A percentile compares a stretch with the other conserved stretches of the same genome.
Evolutionary conservation across 2,888 invertebrate species (phyloP).

Genomic region (Dryadula phaetusa): DNA sequence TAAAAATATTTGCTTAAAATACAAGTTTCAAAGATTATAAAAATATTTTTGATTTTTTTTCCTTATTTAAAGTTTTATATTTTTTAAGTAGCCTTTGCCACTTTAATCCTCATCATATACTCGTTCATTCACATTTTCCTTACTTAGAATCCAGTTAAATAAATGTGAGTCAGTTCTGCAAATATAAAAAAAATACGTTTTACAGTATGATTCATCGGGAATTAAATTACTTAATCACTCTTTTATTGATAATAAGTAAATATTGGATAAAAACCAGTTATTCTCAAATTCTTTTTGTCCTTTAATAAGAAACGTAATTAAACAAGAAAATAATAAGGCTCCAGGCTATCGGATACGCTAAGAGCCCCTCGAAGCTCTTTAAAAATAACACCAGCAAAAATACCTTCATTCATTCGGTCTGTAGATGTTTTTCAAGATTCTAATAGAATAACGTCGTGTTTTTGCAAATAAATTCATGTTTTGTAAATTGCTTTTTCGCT

Average conservation of each 20-base stretch:
- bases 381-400: conserved; percentile 20
- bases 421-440: conserved; percentile 20
- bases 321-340: conserved; percentile 12
- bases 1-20: not conserved
- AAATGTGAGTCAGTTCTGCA: too few species aligned
- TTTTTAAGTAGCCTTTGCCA: too few species aligned
- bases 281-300: conserved; percentile 7
- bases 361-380: conserved; percentile 20
- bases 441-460: conserved; percentile 18
- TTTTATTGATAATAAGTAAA: not conserved
- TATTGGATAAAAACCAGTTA: not conserved
- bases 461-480: conserved; percentile 6
- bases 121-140: too few species aligned
- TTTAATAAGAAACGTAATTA: conserved; percentile 22
- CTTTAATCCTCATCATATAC: too few species aligned
- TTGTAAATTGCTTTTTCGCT: conserved; percentile 3
- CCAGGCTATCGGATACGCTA: conserved; percentile 12
- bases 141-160: too few species aligned
- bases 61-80: too few species aligned
- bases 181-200: too few species aligned
- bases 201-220: too few species aligned
- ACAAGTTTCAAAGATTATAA: not conserved
- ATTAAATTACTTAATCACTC: not conserved
- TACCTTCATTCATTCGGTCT: conserved; percentile 7
- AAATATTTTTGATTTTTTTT: too few species aligned